Percentiles rank a stretch among this genome's conserved stretches.
These are phyloP conservation scores for Anaspis maculata DNA, from an alignment of 2,888 invertebrate species.

Conservation along the genomic window DNA sequence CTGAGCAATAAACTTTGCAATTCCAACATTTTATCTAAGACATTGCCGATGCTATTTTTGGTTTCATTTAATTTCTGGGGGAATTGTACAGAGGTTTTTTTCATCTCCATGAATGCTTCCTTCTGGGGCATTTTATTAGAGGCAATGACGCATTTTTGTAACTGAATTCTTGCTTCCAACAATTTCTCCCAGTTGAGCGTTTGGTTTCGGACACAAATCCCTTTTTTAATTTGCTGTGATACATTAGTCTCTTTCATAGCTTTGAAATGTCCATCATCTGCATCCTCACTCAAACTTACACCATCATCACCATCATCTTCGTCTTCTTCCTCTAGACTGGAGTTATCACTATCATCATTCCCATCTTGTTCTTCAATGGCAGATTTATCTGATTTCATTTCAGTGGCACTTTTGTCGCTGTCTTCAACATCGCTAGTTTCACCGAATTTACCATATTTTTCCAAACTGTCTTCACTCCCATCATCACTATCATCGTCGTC, in stretches of 20 bases:
- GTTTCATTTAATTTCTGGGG: constrained; percentile 45
- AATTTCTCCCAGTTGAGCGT: constrained; percentile 75
- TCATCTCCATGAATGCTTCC: constrained; percentile 45
- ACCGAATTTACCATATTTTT: constrained; percentile 2
- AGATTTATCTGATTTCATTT: background rate
- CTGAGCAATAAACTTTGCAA: constrained; percentile 54
- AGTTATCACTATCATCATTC: background rate
- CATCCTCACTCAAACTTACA: constrained; percentile 8
- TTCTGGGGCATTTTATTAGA: constrained; percentile 73
- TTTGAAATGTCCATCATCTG: constrained; percentile 41
- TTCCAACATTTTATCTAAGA: constrained; percentile 57
- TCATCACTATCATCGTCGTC: constrained; percentile 21
- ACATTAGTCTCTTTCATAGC: constrained; percentile 50
- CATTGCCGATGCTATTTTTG: constrained; percentile 47
- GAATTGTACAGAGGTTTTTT: constrained; percentile 42
- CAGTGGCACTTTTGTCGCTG: constrained; percentile 13
- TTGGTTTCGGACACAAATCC: constrained; percentile 60
- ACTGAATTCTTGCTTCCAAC: constrained; percentile 76
- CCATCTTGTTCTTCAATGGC: too few species aligned
- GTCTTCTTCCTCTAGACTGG: constrained; percentile 17
- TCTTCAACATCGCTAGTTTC: constrained; percentile 17
- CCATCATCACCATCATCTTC: constrained; percentile 10
- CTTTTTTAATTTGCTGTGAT: constrained; percentile 55
- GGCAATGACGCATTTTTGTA: constrained; percentile 70
- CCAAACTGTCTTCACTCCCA: constrained; percentile 14